Evolutionary conservation across 2,113 vertebrate species (phyloP).

Genomic region (Brachyhypopomus occidentalis): DNA sequence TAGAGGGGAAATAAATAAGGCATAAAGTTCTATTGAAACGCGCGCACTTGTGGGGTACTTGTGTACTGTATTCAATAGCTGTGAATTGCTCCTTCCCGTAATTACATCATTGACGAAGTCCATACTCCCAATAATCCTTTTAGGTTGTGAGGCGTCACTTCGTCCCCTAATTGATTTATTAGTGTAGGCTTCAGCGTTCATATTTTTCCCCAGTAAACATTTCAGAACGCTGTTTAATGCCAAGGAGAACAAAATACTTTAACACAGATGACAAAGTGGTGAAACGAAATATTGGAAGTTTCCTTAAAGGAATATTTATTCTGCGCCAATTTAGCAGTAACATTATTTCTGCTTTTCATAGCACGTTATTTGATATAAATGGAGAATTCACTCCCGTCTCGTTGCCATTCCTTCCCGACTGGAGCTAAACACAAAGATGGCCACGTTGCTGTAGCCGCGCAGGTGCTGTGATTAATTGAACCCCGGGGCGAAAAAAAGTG

Average conservation of each 20-base stretch:
- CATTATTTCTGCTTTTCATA: neutral
- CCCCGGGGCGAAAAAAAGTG: conserved; percentile 31
- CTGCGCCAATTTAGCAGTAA: neutral
- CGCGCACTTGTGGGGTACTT: conserved; percentile 58
- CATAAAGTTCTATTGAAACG: conserved; percentile 53
- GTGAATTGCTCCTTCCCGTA: conserved; percentile 65
- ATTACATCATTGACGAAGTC: conserved; percentile 65
- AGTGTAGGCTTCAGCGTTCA: neutral
- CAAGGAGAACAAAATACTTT: neutral
- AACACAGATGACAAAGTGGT: neutral
- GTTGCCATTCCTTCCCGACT: neutral
- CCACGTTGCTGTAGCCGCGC: neutral
- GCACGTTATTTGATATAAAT: neutral
- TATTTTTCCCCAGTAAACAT: neutral
- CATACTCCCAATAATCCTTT: conserved; percentile 64
- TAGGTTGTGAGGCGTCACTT: conserved; percentile 57
- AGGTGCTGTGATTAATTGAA: conserved; percentile 51
- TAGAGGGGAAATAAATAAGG: conserved; percentile 61
- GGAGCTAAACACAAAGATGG: neutral
- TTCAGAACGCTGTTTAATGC: conserved; percentile 6
- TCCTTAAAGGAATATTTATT: no score
- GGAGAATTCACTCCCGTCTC: neutral
- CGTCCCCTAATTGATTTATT: conserved; percentile 57
- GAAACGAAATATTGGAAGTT: neutral
- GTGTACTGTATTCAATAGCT: conserved; percentile 53